Evolutionary conservation across 2,888 invertebrate species (phyloP), one percentile per base, ranked within the genome.

Genomic region (Nowickia ferox): DNA sequence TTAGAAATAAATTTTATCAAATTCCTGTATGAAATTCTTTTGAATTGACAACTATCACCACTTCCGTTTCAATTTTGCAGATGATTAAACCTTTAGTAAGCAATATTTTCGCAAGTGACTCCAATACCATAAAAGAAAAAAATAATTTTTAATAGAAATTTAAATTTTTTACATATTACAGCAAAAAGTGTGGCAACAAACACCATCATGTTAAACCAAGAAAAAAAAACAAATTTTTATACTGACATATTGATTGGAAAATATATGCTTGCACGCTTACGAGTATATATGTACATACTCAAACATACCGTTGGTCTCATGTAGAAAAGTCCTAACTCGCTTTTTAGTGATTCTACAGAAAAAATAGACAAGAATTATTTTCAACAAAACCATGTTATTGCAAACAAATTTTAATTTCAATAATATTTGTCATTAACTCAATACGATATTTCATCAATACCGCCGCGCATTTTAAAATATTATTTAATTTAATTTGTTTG

Each of bases 191-290:
- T 55, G 55, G 2, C 51, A 69, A 19, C 51, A 68, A 69, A 15
- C 51, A 68, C 42, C 69, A 10, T 71, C 55, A 44, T 55, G 55
- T n/a, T 19, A 55, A 71, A 55, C 15, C 53, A 1, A 55, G n/a
- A 19, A 42, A 42, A 22, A 55, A 69, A 69, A 69, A 69, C 10
- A 15, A n/a, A 69, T 42, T 69, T 44, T 55, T 15, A 3, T 55
- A 55, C 19, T n/a, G 9, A 69, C n/a, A 17, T 4, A 53, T 19
- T 40, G 9, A 42, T 11, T 38, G 10, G 10, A 9, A 13, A 40
- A 53, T 40, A 13, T 42, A 17, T 17, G 9, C 11, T 4, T 30
- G 30, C 4, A 30, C 30, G 4, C 30, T n/a, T n/a, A n/a, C n/a
- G n/a, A 40, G n/a, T n/a, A n/a, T 38, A 53, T 19, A 53, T 9